Percentiles rank a stretch among this genome's conserved stretches.
These are phyloP conservation scores for Littorina saxatilis DNA, from an alignment of 1,140 invertebrate genomes.

Conservation along the genomic window DNA sequence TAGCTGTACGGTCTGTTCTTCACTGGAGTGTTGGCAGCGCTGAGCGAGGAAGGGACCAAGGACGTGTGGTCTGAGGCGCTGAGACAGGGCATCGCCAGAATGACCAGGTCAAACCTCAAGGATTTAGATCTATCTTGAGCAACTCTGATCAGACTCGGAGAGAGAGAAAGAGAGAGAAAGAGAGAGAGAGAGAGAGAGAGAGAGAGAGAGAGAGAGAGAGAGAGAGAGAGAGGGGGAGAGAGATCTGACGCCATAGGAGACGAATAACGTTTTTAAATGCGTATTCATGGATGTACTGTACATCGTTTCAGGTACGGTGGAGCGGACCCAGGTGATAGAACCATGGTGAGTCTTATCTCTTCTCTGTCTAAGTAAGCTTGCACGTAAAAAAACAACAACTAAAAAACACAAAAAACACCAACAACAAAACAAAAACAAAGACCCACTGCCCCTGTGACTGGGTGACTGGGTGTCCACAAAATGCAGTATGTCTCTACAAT, in stretches of 20 bases:
- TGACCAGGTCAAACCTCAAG: slow-evolving; percentile 51
- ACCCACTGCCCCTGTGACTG: too few relatives aligned
- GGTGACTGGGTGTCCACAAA: too few relatives aligned
- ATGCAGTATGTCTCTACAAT: too few relatives aligned
- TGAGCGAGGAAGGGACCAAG: slow-evolving; percentile 31
- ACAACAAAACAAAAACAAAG: too few relatives aligned
- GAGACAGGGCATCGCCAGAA: slow-evolving; percentile 36
- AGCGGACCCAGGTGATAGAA: slow-evolving; percentile 85
- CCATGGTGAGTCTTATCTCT: slow-evolving; percentile 80
- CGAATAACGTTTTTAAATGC: neutral
- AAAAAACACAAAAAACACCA: too few relatives aligned
- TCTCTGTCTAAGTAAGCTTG: neutral
- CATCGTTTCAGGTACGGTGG: slow-evolving; percentile 84
- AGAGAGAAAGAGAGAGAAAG: neutral
- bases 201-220: too few relatives aligned
- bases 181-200: neutral
- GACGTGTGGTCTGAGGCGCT: slow-evolving; percentile 45
- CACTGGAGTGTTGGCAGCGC: slow-evolving; percentile 77
- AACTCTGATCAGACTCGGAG: too few relatives aligned
- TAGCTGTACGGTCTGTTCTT: slow-evolving; percentile 79
- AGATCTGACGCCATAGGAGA: too few relatives aligned
- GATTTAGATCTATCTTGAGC: too few relatives aligned
- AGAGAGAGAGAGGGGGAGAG: neutral
- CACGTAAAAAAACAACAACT: too few relatives aligned
- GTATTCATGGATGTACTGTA: slow-evolving; percentile 1